Evolutionary conservation across 1,140 invertebrate species (phyloP), one percentile per base, ranked within the genome.

Genomic region (Protaetia brevitarsis): DNA sequence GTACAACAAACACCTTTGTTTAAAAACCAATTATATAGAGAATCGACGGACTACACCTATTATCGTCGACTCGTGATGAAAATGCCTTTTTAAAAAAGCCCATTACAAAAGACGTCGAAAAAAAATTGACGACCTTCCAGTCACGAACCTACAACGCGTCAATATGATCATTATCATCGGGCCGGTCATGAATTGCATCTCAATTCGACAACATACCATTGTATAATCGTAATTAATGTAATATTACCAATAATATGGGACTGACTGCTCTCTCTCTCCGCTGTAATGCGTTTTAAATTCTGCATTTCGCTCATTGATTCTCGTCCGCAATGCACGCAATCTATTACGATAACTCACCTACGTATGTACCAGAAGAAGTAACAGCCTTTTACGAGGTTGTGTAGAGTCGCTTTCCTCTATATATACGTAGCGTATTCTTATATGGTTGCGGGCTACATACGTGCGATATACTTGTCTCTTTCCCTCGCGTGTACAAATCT

Each of bases 191-290:
- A 51, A 51, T 51, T 51, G 41, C 41, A 51, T 51, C 41, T 51
- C 41, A 51, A 51, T 51, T 6, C 16, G 19, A 51, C 41, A 51
- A 19, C 16, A n/a, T n/a, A 23, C 41, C 19, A 51, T 51, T 51
- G 41, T 51, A 51, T 51, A 51, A 51, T 51, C 2, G 41, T 51
- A 51, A 51, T 51, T 51, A 51, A 51, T 51, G 41, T 23, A 51
- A 51, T 23, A 7, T 51, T 51, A 51, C 41, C 11, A 51, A 51
- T 51, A 51, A 19, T 19, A 10, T 3, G 16, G 26, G 10, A 23
- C 13, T 51, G 41, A 51, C 19, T 51, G n/a, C 13, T 51, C 41
- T 51, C 16, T 16, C 41, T 21, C 13, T 51, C 41, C 21, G 6
- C 19, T 8, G 19, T 51, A 10, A 51, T 51, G 19, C 41, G 19